Evolutionary conservation across 2,888 invertebrate species (phyloP), one percentile per base, ranked within the genome.

Genomic region (Aphidoletes aphidimyza): DNA sequence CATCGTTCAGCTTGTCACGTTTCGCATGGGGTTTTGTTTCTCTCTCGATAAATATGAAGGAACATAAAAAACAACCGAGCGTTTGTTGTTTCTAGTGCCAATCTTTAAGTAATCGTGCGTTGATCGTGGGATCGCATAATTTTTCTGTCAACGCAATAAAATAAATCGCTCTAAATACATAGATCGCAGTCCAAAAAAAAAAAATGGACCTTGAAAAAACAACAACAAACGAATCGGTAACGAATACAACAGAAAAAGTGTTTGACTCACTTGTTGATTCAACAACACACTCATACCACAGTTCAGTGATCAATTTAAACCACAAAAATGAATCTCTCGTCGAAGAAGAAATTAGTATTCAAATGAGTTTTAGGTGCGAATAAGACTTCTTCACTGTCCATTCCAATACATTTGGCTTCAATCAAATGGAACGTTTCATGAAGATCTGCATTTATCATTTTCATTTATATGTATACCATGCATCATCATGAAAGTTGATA

Each of bases 141-240:
- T 69, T 69, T 30, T 69, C 54, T 54, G 54, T 54, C 54, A 26
- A 54, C 54, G 42, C 42, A 42, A 42, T 42, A 54, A 54, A 30
- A 69, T 17, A 34, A 69, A 69, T 69, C 69, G 69, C 30, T 69
- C 69, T 14, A 69, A 69, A 69, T 69, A 30, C 69, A 69, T 69
- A 30, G 1, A 30, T 42, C 42, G n/a, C 47, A 47, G 17, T 47
- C 11, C 11, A 30, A 19, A 5, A 30, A 2, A 69, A 14, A 34
- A 9, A 14, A 1, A 69, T 14, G 0, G 30, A 14, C 5, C 22
- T 26, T 34, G 54, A 39, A 39, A 39, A 30, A 9, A 69, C 5
- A 5, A 14, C 14, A 26, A 9, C 6, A 17, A 47, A 47, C 6
- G 34, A 69, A 42, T 9, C 14, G 6, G 42, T 42, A 9, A 14